A percentile compares a stretch with the other conserved stretches of the same genome.
phyloP scores from a whole-genome alignment of 1,140 invertebrate species.

The Parasteatoda tepidariorum region DNA sequence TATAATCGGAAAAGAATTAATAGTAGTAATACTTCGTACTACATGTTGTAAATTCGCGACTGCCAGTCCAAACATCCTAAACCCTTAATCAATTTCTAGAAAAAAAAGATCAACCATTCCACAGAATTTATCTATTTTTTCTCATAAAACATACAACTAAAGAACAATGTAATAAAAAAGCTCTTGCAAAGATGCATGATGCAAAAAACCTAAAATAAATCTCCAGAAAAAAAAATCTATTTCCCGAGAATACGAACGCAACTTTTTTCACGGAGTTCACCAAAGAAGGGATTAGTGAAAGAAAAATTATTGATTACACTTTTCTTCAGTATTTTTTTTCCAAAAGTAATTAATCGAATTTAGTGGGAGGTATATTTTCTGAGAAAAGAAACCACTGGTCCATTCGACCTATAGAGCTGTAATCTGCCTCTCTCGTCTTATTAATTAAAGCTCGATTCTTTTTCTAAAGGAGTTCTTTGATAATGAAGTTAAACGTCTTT shows the following conservation, averaged over 20 bases:
- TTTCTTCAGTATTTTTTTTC: conserved; percentile 9
- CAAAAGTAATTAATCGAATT: conserved; percentile 50
- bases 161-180: too few relatives aligned
- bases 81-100: not conserved
- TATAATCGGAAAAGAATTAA: too few relatives aligned
- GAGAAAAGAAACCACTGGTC: conserved; percentile 22
- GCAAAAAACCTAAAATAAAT: conserved; percentile 1
- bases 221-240: not conserved
- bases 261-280: not conserved
- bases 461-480: conserved; percentile 37
- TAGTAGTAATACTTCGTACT: too few relatives aligned
- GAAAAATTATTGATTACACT: conserved; percentile 51
- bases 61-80: too few relatives aligned
- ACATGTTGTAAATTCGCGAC: too few relatives aligned
- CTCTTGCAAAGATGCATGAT: too few relatives aligned
- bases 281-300: conserved; percentile 32
- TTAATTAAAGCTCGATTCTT: conserved; percentile 41
- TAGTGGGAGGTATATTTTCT: not conserved
- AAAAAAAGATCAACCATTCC: not conserved
- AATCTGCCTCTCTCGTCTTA: conserved; percentile 24
- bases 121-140: too few relatives aligned
- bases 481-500: conserved; percentile 46
- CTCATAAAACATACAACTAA: too few relatives aligned
- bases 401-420: not conserved
- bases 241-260: not conserved